Base-by-base conservation (phyloP, 92 coral and sea anemone species). In the Siderastrea radians region DNA sequence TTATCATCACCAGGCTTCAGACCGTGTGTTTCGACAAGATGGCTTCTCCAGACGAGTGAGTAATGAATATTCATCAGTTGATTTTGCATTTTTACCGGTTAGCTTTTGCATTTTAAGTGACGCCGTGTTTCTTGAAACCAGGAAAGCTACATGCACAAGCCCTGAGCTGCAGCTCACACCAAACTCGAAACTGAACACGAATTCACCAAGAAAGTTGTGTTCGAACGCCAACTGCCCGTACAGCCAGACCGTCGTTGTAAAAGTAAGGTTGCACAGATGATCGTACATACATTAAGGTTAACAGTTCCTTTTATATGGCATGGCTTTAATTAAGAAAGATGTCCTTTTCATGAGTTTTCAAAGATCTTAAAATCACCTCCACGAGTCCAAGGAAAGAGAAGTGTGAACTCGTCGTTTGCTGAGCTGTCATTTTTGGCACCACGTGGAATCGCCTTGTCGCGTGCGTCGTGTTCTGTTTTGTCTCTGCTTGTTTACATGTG, bases 41-140 rank as follows among this genome's bases (percentile, higher is more conserved):
- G 68, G 68, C 67, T 26, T 51, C 47, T 54, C 4, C 66, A 5
- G 19, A 59, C 6, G 13, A 76, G 81, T 76, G 14, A 59, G 68
- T 59, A 47, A 76, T 76, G 81, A 76, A 76, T 76, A 76, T 76
- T 76, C 38, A 76, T 58, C 68, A 59, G 52, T 45, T 11, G 26
- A 17, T 17, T 79, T 16, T 48, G 44, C 72, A 49, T 17, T 47
- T 15, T 73, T 11, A 47, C 49, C 48, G 44, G 13, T 77, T 10
- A 51, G 3, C 13, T 2, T 51, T 17, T 50, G 26, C 1, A 3
- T 76, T 55, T 76, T 76, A 15, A 58, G 43, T 6, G 81, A 16
- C 15, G 54, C 54, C 8, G 16, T 76, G 67, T 76, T 76, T 76
- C 72, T 58, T 59, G 4, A 6, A 16, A 12, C 49, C n/a, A 59